Evolutionary conservation across 2,888 invertebrate species (phyloP).

Genomic region (Tinea semifulvella): DNA sequence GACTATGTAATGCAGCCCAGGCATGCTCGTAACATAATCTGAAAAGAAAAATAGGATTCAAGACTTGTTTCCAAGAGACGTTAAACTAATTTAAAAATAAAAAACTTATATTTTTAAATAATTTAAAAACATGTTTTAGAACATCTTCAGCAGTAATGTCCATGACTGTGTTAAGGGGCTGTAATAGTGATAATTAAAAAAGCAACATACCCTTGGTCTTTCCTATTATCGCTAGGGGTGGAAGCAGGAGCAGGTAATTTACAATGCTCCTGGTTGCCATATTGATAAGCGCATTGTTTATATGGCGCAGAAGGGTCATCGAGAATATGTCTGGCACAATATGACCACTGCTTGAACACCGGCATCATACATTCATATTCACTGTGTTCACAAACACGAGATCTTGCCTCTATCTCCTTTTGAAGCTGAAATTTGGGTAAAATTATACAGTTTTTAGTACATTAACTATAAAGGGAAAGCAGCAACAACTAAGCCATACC

Average conservation of each 20-base stretch:
- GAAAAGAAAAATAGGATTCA: too few species aligned
- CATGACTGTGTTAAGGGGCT: too few species aligned
- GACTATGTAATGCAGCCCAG: constrained; percentile 59
- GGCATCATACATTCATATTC: constrained; percentile 74
- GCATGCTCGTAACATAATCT: constrained; percentile 74
- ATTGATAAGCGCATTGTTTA: constrained; percentile 77
- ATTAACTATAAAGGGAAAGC: too few species aligned
- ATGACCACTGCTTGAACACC: constrained; percentile 76
- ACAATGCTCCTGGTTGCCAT: constrained; percentile 77
- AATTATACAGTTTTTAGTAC: too few species aligned
- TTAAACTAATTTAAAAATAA: too few species aligned
- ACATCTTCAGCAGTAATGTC: too few species aligned
- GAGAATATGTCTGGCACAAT: constrained; percentile 85
- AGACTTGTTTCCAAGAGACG: too few species aligned
- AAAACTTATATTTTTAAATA: too few species aligned
- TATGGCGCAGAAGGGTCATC: constrained; percentile 85
- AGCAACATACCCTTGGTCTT: constrained; percentile 40
- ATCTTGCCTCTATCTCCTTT: constrained; percentile 68
- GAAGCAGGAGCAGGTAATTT: constrained; percentile 77
- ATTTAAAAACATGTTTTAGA: too few species aligned
- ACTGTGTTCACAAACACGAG: constrained; percentile 69
- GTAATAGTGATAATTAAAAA: too few species aligned
- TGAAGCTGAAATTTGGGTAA: constrained; percentile 64
- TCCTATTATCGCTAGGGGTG: constrained; percentile 24
- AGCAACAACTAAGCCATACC: too few species aligned